Percentiles rank a stretch among this genome's conserved stretches.
Conservation (phyloP, 2,888 invertebrate species). For the Willowsia nigromaculata region DNA sequence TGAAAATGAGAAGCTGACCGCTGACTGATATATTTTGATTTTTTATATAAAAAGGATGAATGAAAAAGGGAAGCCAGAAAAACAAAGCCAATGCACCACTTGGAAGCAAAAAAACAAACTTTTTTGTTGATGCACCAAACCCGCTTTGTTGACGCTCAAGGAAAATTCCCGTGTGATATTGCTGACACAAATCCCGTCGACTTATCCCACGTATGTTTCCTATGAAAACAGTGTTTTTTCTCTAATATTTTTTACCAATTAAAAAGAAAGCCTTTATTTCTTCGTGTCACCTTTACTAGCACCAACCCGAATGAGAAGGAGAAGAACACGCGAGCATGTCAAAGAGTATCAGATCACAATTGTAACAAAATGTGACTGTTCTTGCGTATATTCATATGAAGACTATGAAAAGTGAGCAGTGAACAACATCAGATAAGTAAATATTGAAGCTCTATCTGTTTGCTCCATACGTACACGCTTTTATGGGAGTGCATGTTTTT, state of each 20-base stretch:
- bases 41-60: background rate
- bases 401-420: background rate
- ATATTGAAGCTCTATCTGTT: background rate
- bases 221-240: background rate
- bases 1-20: conserved; percentile 33
- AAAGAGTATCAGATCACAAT: conserved; percentile 35
- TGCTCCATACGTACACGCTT: background rate
- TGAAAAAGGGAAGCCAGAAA: background rate
- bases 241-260: conserved; percentile 19
- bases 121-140: background rate
- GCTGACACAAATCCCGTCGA: conserved; percentile 50
- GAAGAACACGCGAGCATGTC: conserved; percentile 38
- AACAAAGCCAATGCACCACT: background rate
- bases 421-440: conserved; percentile 8
- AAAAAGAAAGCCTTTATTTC: background rate
- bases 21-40: background rate
- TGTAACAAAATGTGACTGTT: background rate
- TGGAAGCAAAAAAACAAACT: conserved; percentile 13
- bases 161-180: conserved; percentile 57
- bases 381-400: background rate
- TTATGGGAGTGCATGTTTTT: background rate
- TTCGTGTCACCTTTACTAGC: conserved; percentile 21
- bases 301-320: background rate
- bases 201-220: conserved; percentile 16
- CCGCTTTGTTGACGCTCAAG: conserved; percentile 3